phyloP scores from a whole-genome alignment of 2,113 vertebrate genomes.

The Mungos mungo region DNA sequence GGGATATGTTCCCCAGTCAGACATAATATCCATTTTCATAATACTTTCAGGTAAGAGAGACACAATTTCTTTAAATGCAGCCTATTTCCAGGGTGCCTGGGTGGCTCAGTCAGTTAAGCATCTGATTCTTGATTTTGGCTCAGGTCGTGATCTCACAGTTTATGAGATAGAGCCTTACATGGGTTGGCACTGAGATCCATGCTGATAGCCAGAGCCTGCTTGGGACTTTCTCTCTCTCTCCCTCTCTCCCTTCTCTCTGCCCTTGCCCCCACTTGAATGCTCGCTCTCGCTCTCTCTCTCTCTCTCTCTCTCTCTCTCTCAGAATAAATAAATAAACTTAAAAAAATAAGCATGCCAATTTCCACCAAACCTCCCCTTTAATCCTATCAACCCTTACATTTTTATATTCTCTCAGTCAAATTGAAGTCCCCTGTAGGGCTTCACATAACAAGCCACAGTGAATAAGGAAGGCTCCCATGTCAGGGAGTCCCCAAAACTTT shows the following conservation, averaged over 20 bases:
- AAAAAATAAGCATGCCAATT: neutral
- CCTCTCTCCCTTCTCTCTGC: too few relatives aligned
- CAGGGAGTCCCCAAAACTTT: neutral
- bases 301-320: too few relatives aligned
- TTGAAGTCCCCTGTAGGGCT: neutral
- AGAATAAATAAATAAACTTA: too few relatives aligned
- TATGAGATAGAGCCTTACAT: too few relatives aligned
- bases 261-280: too few relatives aligned
- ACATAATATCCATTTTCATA: neutral
- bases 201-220: too few relatives aligned
- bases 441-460: neutral
- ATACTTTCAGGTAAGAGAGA: neutral
- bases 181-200: too few relatives aligned
- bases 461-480: neutral
- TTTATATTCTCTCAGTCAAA: neutral
- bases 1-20: neutral
- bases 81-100: neutral
- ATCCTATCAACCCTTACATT: neutral
- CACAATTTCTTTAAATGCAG: neutral
- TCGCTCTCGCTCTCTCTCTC: too few relatives aligned
- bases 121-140: too few relatives aligned
- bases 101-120: too few relatives aligned
- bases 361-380: neutral
- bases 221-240: too few relatives aligned
- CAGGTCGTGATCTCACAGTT: too few relatives aligned